Base-by-base conservation (phyloP, 2,797 vertebrate genomes). In the Ptychobarbus kaznakovi region DNA sequence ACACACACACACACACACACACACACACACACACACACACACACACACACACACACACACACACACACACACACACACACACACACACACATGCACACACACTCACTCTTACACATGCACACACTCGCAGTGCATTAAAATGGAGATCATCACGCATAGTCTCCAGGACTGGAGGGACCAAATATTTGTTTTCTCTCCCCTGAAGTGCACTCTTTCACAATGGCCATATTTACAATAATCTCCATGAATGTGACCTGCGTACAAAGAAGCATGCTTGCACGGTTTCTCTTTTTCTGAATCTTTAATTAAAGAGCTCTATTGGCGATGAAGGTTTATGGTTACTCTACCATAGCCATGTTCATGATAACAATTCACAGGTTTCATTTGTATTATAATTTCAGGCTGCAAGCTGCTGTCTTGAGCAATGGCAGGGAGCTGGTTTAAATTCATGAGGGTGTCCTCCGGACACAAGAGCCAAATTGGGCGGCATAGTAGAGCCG, bases 201-300 rank as follows among this genome's bases (percentile, higher is more conserved):
- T 94, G 94, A 94, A 94, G 94, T 94, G 93, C 93, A 93, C 94
- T 94, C 93, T 92, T 94, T 94, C 92, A 92, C 94, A 94, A 93
- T 94, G 93, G 95, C 92, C 92, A 92, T 94, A 95, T 95, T 95
- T 94, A 95, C 94, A 94, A 95, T 94, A 94, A 95, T 94, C 94
- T 95, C 93, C 92, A 91, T 38, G 84, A 65, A 80, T 86, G 87
- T 86, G 89, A 84, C 84, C 82, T 35, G 85, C 20, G 75, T 87
- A 66, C 87, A 85, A 84, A 87, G 87, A 80, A 75, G 32, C 85
- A 32, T 58, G 81, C 40, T n/a, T 53, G 46, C 77, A 89, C 93
- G 92, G 92, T 93, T 91, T 92, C 87, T 91, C 35, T 15, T 89
- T 92, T 92, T 92, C 92, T 86, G 92, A 94, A 94, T 94, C 87